Evolutionary conservation across 2,888 invertebrate genomes (phyloP).

Genomic region (Drosophila vallismaia): DNA sequence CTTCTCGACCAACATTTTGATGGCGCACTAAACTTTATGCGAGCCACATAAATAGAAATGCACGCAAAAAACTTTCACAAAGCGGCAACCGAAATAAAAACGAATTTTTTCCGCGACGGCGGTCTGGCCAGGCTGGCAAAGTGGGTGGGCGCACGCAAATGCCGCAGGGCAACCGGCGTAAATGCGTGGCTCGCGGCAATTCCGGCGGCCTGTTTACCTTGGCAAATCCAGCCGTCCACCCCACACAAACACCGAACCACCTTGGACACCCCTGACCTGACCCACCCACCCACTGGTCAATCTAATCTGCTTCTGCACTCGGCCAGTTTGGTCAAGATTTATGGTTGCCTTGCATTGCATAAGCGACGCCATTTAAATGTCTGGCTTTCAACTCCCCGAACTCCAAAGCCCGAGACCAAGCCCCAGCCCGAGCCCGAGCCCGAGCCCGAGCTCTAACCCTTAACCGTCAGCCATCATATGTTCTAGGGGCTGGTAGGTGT

Average conservation of each 20-base stretch:
- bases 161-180: slow-evolving; percentile 8
- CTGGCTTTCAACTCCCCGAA: slow-evolving; percentile 10
- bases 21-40: slow-evolving; percentile 71
- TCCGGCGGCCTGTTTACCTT: slow-evolving; percentile 33
- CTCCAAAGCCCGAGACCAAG: neutral
- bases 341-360: slow-evolving; percentile 70
- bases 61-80: slow-evolving; percentile 62
- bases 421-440: neutral
- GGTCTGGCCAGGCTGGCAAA: neutral
- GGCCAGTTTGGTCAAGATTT: slow-evolving; percentile 58
- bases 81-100: slow-evolving; percentile 30
- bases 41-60: slow-evolving; percentile 71
- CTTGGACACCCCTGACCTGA: neutral
- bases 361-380: slow-evolving; percentile 69
- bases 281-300: slow-evolving; percentile 27
- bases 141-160: slow-evolving; percentile 36
- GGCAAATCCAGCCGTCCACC: slow-evolving; percentile 7
- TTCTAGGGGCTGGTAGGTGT: slow-evolving; percentile 33
- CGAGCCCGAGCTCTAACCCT: neutral
- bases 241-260: neutral
- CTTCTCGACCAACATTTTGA: slow-evolving; percentile 54
- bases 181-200: slow-evolving; percentile 43
- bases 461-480: slow-evolving; percentile 42
- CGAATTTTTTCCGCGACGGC: neutral
- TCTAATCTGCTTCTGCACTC: slow-evolving; percentile 63